phyloP scores from a whole-genome alignment of 2,113 vertebrate species.

The Panthera leo region DNA sequence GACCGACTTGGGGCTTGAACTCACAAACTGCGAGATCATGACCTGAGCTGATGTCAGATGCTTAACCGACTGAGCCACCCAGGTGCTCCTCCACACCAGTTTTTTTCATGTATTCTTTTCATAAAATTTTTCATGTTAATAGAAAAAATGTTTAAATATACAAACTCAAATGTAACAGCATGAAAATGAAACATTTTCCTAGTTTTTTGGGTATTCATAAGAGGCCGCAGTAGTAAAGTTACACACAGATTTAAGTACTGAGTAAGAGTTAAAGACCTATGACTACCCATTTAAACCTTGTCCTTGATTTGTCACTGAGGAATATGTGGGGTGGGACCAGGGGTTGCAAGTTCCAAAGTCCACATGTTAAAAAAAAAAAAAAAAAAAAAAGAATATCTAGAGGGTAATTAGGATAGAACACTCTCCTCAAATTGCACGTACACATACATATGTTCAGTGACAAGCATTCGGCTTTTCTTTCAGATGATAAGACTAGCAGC shows the following conservation, averaged over 20 bases:
- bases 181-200: neutral
- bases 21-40: no score
- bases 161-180: no score
- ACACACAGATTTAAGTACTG: conserved; percentile 6
- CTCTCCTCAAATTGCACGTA: neutral
- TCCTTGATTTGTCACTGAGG: neutral
- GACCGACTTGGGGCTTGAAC: no score
- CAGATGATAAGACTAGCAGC: neutral
- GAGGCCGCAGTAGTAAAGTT: neutral
- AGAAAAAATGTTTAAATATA: no score
- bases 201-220: neutral
- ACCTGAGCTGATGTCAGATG: no score
- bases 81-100: no score
- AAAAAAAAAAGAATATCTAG: neutral
- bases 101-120: no score
- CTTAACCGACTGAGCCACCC: no score
- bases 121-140: no score
- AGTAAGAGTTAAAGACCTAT: conserved; percentile 21
- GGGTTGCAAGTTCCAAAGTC: neutral
- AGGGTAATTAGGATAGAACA: conserved; percentile 1
- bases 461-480: neutral
- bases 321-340: neutral
- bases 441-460: neutral
- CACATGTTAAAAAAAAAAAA: conserved; percentile 20
- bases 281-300: conserved; percentile 43